Evolutionary conservation across 2,113 vertebrate genomes (phyloP).

Genomic region (Petrocephalus zakoni): DNA sequence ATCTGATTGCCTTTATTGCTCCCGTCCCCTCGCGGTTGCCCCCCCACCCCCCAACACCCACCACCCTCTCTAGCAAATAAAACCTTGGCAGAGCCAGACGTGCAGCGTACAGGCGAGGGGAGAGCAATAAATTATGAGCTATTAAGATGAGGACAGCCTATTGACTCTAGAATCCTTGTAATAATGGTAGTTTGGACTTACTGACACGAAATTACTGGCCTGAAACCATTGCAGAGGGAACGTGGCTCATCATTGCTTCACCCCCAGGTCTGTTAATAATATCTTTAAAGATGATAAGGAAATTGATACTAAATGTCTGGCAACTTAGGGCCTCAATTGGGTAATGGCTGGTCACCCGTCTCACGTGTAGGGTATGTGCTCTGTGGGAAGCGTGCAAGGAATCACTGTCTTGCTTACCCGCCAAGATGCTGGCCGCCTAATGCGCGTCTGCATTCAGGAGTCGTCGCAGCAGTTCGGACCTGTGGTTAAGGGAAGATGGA

Average conservation of each 20-base stretch:
- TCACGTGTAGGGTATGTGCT: not conserved
- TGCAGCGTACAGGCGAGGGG: conserved; percentile 28
- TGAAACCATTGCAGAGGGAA: not conserved
- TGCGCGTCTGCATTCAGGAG: not conserved
- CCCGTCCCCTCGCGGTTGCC: not conserved
- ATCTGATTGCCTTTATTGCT: conserved; percentile 41
- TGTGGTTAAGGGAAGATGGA: not conserved
- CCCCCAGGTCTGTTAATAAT: not conserved
- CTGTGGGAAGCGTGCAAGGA: too few species aligned
- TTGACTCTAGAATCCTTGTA: not conserved
- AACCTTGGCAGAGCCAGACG: conserved; percentile 35
- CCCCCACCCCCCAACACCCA: not conserved
- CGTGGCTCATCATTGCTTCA: not conserved
- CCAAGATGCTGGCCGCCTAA: not conserved
- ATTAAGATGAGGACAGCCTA: conserved; percentile 40
- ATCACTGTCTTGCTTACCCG: not conserved
- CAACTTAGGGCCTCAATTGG: not conserved
- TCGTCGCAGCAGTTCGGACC: not conserved
- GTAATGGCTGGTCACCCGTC: not conserved
- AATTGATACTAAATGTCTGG: not conserved
- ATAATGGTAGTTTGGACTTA: not conserved
- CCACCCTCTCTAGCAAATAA: conserved; percentile 36
- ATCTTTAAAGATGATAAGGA: not conserved
- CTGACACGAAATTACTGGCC: not conserved
- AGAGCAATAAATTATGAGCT: conserved; percentile 50